These are phyloP conservation scores for Xerus inauris DNA, from an alignment of 2,113 vertebrate genomes.

Conservation along the genomic window DNA sequence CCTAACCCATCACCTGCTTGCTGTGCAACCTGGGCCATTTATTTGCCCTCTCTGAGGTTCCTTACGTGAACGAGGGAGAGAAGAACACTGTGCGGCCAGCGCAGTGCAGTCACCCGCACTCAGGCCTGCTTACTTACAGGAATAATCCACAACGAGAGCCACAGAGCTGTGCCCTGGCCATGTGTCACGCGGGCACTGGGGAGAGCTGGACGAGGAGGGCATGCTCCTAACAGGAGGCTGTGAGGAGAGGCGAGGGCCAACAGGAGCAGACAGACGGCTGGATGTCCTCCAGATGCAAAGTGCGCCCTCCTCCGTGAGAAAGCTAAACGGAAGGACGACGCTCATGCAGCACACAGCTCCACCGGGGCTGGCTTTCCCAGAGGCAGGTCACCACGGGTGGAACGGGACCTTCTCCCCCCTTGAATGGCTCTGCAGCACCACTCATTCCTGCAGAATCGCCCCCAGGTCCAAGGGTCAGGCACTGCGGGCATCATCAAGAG, in stretches of 20 bases:
- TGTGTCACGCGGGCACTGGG: accelerated
- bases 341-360: no score
- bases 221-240: background rate
- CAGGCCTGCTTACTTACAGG: background rate
- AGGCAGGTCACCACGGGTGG: background rate
- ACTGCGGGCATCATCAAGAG: background rate
- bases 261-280: background rate
- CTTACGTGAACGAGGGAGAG: background rate
- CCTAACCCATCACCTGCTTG: background rate
- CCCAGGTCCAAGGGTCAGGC: background rate
- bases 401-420: background rate
- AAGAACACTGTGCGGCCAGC: background rate
- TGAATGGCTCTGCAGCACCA: accelerated
- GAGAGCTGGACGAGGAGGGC: background rate
- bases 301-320: background rate
- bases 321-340: no score
- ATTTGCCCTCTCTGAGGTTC: background rate
- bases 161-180: accelerated
- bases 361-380: background rate
- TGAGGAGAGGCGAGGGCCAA: background rate
- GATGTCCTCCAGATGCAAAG: background rate
- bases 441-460: background rate
- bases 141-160: background rate
- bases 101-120: background rate
- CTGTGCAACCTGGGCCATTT: background rate